Conservation (phyloP, 1,140 invertebrate species). For the Dreissena polymorpha region DNA sequence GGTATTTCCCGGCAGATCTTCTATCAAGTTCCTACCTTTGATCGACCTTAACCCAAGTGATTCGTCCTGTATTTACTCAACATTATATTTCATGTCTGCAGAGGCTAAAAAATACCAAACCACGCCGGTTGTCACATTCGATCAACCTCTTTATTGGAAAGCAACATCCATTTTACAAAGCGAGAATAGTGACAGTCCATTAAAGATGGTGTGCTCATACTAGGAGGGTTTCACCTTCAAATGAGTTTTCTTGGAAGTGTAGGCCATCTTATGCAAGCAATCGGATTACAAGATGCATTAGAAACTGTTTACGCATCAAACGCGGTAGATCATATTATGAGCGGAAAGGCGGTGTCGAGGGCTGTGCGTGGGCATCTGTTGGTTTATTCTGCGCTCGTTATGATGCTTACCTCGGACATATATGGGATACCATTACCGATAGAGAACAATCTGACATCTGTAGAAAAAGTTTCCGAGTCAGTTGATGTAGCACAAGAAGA, state of each 20-base stretch:
- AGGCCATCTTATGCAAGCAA: slow-evolving; percentile 10
- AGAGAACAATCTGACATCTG: too few relatives aligned
- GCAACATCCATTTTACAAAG: slow-evolving; percentile 34
- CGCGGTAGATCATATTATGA: slow-evolving; percentile 73
- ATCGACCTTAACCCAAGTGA: slow-evolving; percentile 67
- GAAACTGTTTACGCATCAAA: slow-evolving; percentile 60
- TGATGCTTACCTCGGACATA: too few relatives aligned
- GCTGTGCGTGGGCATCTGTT: slow-evolving; percentile 78
- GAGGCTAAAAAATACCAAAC: slow-evolving; percentile 47
- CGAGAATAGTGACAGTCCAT: slow-evolving; percentile 22
- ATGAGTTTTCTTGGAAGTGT: slow-evolving; percentile 55
- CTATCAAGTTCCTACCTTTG: slow-evolving; percentile 64
- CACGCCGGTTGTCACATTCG: slow-evolving; percentile 61
- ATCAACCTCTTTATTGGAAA: slow-evolving; percentile 66
- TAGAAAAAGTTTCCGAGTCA: too few relatives aligned
- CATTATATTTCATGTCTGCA: slow-evolving; percentile 58
- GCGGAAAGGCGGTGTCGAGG: slow-evolving; percentile 75
- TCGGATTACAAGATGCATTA: slow-evolving; percentile 54
- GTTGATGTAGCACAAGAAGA: too few relatives aligned
- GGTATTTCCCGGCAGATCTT: slow-evolving; percentile 57
- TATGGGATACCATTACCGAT: too few relatives aligned
- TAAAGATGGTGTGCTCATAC: slow-evolving; percentile 28
- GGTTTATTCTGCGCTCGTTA: too few relatives aligned
- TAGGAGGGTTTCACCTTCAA: slow-evolving; percentile 55
- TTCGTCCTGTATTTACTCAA: slow-evolving; percentile 65